Evolutionary conservation across 2,888 invertebrate species (phyloP), one percentile per base, ranked within the genome.

Genomic region (Druceiella hillmani): DNA sequence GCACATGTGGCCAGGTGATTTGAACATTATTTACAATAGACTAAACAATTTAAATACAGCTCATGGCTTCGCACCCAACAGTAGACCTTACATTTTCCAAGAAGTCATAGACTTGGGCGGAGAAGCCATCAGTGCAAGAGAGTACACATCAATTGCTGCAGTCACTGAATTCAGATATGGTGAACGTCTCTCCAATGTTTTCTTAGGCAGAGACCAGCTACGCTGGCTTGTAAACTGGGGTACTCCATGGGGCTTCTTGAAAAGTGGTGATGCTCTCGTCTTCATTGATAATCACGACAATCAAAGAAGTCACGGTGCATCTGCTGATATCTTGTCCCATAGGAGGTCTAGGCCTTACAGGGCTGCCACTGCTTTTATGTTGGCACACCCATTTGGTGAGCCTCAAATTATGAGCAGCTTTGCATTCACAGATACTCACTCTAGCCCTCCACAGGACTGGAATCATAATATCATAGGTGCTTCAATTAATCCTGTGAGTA

Each of bases 271-370:
- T 43, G 76, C 87, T 2, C 53, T 91, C 0, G 79, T 83, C 11
- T 91, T 92, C 55, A 78, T 92, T 34, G 92, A 92, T 55, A 94
- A 94, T 62, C 93, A 94, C 54, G 94, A 94, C 58, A 90, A 87
- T 55, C 91, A 92, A 58, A 74, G 93, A 52, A 84, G 83, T 3
- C 79, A 82, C 46, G 81, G 81, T 33, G 80, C 76, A 30, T 76
- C 75, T 30, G 72, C 66, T 4, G 53, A 61, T 33, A 77, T 86
- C 30, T 65, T 88, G 3, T 87, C 81, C 2, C 78, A 86, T 60
- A 85, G 84, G 53, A 57, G 64, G 1, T 22, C 83, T 0, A 79
- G 69, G 50, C 66, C 68, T 25, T 88, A 88, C 62, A 88, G 81
- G 62, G 81, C 75, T 70, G 93, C 91, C 0, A 81, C 80, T 3